Base-by-base conservation (phyloP, 2,888 invertebrate species). In the Nymphalis urticae region DNA sequence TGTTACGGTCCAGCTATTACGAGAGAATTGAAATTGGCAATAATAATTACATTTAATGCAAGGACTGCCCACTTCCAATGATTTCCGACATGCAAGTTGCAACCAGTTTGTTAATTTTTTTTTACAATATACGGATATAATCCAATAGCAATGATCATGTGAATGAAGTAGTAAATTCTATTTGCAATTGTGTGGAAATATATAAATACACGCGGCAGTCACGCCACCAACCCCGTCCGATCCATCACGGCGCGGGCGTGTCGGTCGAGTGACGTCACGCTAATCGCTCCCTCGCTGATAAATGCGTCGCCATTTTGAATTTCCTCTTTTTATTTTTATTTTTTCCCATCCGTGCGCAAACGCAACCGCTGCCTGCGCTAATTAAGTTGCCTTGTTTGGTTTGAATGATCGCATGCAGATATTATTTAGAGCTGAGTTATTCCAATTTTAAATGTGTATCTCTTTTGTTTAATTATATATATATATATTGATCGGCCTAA, bases 221-320 rank as follows among this genome's bases (percentile, higher is more conserved):
- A 75, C 75, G 76, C 73, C 69, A 77, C 64, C 63, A 56, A 77
- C 80, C 80, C 81, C 62, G 70, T 70, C 68, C 77, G 75, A 80
- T 80, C 76, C 76, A 77, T 81, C 81, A 80, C 63, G 61, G 73
- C 73, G 80, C 84, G 81, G 86, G 87, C 86, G 87, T 85, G 87
- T 85, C 80, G 77, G 77, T 75, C 76, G 78, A 76, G 75, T 79
- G 81, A 83, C 81, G 79, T 75, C 76, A 83, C 82, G 78, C 84
- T 84, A 85, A 87, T 86, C 84, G 84, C 86, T 81, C 83, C 86
- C 87, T 84, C 82, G 82, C 84, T 78, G 79, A 82, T 81, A 79
- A 80, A 82, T 79, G 73, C 72, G 82, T 75, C 85, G 88, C 88
- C 88, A 88, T 88, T 76, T 88, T 88, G 85, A 54, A 80, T 82